A percentile compares a stretch with the other conserved stretches of the same genome.
These are phyloP conservation scores for Turritopsis rubra DNA, from an alignment of 30 jellyfish, hydroid and myxozoan genomes.

Conservation along the genomic window DNA sequence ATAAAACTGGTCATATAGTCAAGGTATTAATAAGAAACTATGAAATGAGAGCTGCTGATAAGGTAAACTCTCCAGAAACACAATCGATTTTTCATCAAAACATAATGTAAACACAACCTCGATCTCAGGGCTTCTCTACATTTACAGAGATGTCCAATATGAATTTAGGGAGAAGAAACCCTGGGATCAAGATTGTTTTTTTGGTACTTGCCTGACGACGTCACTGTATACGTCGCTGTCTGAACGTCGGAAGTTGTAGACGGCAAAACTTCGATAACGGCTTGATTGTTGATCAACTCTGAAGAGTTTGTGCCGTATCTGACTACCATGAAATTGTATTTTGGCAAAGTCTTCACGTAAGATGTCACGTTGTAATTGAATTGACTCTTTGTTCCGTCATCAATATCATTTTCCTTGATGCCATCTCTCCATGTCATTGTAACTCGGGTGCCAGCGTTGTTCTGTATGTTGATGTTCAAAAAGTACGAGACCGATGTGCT, in stretches of 20 bases:
- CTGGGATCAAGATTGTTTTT: background rate
- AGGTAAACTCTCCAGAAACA: no score
- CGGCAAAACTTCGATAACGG: constrained; percentile 44
- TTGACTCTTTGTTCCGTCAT: constrained; percentile 66
- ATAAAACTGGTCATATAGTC: no score
- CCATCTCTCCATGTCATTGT: constrained; percentile 98
- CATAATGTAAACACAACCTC: no score
- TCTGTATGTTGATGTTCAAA: constrained; percentile 56
- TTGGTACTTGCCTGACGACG: constrained; percentile 69
- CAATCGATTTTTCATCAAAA: no score
- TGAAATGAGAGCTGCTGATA: no score
- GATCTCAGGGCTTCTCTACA: no score
- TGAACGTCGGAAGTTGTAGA: constrained; percentile 20
- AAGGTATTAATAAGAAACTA: no score
- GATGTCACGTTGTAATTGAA: constrained; percentile 52
- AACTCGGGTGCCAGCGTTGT: constrained; percentile 81
- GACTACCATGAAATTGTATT: constrained; percentile 56
- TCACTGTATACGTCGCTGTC: constrained; percentile 43
- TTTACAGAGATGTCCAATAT: no score
- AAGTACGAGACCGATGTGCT: constrained; percentile 47
- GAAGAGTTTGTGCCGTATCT: constrained; percentile 82
- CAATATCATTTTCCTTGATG: constrained; percentile 73
- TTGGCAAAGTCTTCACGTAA: constrained; percentile 59
- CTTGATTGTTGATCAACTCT: constrained; percentile 63
- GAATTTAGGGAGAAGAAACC: background rate